Base-by-base conservation (phyloP, 2,113 vertebrate species). In the Oreotrochilus melanogaster region DNA sequence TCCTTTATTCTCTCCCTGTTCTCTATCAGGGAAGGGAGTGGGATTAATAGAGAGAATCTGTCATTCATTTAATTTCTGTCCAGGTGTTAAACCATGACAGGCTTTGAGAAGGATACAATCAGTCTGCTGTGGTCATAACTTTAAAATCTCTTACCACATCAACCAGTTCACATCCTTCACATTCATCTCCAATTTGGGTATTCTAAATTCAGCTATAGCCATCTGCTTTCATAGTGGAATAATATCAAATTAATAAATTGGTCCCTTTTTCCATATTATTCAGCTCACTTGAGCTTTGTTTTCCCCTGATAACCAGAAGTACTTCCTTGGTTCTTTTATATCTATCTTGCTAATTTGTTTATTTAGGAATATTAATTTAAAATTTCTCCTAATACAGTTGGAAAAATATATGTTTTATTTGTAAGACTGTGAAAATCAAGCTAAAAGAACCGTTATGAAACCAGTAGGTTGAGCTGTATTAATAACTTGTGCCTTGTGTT, bases 181-280 rank as follows among this genome's bases (percentile, higher is more conserved):
- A 30, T 35, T 51, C 22, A 30, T 11, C 17, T 66, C 18, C n/a
- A 42, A 13, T 2, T 35, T 7, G 1, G 2, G 1, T 33, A 79
- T 78, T 58, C 33, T 47, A 78, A 72, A n/a, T 48, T 89, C 37
- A 37, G 19, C 28, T 47, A 22, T 24, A 28, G 48, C 21, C 50
- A 72, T 21, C 22, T 30, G 24, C 13, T 72, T 69, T 82, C 16
- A 10, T 37, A 37, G 9, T 37, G 18, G 28, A 92, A 72, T 15
- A 4, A 4, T 58, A 57, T 1, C 14, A 73, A 72, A 81, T 74
- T 47, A 60, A 62, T 13, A 54, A 69, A 3, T 15, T 27, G 8
- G 12, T 60, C 1, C 2, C 33, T 81, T 54, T 61, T 5, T n/a
- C 22, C 6, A 0, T 45, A 7, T 13, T 71, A 33, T 4, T 65